Conservation (phyloP, 2,113 vertebrate species). For the Antennarius striatus region DNA sequence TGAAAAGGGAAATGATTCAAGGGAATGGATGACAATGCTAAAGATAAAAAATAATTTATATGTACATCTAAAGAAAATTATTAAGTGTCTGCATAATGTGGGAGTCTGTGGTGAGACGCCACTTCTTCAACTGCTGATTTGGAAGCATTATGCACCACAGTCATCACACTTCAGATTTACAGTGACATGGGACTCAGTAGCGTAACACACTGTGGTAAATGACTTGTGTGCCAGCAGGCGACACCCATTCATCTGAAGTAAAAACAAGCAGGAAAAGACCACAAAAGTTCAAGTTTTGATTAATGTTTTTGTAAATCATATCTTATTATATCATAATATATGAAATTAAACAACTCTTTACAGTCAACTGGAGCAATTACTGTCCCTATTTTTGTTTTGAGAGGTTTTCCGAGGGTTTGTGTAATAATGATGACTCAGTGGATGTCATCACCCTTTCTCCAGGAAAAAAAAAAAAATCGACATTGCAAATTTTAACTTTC, state of each 20-base stretch:
- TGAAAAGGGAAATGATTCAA: background rate
- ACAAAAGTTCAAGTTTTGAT: too few species aligned
- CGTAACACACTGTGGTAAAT: background rate
- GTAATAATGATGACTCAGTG: too few species aligned
- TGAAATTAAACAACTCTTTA: too few species aligned
- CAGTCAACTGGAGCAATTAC: too few species aligned
- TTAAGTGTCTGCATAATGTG: too few species aligned
- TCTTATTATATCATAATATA: background rate
- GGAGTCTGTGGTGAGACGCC: background rate
- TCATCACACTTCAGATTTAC: background rate
- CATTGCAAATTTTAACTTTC: too few species aligned
- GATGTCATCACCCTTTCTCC: too few species aligned
- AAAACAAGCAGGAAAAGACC: background rate
- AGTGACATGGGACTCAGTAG: background rate
- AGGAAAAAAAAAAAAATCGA: too few species aligned
- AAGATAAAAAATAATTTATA: background rate
- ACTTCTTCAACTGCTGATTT: background rate
- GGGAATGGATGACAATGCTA: background rate
- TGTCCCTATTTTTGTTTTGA: too few species aligned
- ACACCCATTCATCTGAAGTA: background rate
- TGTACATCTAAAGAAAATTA: background rate
- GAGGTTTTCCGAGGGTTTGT: too few species aligned
- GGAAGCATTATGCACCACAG: background rate
- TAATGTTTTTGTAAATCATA: background rate
- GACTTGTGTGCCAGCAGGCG: background rate